phyloP scores from a whole-genome alignment of 1,140 invertebrate species.

The Hermatobates lingyangjiaoensis region DNA sequence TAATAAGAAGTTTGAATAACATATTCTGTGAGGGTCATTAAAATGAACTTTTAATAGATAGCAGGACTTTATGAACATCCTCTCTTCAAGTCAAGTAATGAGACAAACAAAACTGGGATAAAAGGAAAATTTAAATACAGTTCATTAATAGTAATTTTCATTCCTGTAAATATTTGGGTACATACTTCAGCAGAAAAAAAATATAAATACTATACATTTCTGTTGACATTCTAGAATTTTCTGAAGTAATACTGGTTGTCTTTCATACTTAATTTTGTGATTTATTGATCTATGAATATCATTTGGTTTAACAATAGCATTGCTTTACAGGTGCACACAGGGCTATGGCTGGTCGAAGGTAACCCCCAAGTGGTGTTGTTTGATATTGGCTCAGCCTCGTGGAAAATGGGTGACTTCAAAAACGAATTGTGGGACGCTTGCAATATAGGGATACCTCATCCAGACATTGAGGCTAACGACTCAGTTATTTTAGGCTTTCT shows the following conservation, averaged over 20 bases:
- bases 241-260: neutral
- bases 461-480: slow-evolving; percentile 94
- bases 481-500: slow-evolving; percentile 90
- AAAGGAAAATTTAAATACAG: too few species aligned
- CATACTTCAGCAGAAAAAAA: too few species aligned
- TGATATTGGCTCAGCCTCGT: slow-evolving; percentile 89
- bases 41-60: too few species aligned
- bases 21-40: too few species aligned
- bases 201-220: too few species aligned
- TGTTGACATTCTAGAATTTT: neutral
- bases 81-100: too few species aligned
- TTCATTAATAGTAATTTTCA: too few species aligned
- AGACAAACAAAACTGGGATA: too few species aligned
- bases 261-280: neutral
- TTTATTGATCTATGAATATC: neutral
- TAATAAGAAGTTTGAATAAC: too few species aligned
- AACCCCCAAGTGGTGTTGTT: slow-evolving; percentile 96
- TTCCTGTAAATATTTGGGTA: too few species aligned
- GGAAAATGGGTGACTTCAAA: slow-evolving; percentile 93
- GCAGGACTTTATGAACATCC: too few species aligned
- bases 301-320: neutral
- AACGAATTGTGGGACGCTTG: slow-evolving; percentile 76
- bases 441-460: slow-evolving; percentile 80
- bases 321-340: slow-evolving; percentile 54
- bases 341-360: slow-evolving; percentile 96